Conservation (phyloP, 2,113 vertebrate species). For the Poecile atricapillus region DNA sequence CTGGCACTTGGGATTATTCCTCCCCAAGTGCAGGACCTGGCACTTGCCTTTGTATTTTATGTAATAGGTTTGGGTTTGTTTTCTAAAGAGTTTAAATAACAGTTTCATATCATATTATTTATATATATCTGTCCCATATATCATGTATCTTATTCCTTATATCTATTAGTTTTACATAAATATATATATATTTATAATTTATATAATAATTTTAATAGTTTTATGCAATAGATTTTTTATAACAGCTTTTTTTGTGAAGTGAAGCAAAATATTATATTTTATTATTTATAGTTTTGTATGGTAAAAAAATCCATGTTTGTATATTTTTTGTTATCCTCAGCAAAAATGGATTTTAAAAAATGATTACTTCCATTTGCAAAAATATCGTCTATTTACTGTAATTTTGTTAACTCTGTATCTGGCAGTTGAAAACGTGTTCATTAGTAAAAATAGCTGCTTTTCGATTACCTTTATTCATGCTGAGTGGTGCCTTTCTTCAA, state of each 20-base stretch:
- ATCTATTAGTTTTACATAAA: neutral
- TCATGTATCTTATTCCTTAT: neutral
- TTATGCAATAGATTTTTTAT: neutral
- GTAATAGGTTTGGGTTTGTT: neutral
- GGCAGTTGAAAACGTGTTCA: neutral
- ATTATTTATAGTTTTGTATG: neutral
- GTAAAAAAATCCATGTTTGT: neutral
- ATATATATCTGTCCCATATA: neutral
- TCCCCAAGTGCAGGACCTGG: fast-evolving
- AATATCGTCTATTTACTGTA: neutral
- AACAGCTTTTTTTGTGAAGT: neutral
- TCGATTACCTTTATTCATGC: neutral
- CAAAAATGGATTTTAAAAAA: neutral
- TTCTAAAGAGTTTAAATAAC: neutral
- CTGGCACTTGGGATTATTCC: neutral
- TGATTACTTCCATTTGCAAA: neutral
- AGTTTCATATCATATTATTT: neutral
- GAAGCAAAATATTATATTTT: neutral
- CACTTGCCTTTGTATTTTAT: neutral
- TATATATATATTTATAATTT: neutral
- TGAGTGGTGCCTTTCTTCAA: slow-evolving; percentile 8
- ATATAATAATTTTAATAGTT: neutral
- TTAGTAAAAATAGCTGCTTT: slow-evolving; percentile 16
- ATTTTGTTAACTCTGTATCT: neutral
- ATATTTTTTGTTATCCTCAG: neutral